A percentile compares a stretch with the other conserved stretches of the same genome.
Evolutionary conservation across 1,140 invertebrate genomes (phyloP).

Genomic region (Diabrotica virgifera): DNA sequence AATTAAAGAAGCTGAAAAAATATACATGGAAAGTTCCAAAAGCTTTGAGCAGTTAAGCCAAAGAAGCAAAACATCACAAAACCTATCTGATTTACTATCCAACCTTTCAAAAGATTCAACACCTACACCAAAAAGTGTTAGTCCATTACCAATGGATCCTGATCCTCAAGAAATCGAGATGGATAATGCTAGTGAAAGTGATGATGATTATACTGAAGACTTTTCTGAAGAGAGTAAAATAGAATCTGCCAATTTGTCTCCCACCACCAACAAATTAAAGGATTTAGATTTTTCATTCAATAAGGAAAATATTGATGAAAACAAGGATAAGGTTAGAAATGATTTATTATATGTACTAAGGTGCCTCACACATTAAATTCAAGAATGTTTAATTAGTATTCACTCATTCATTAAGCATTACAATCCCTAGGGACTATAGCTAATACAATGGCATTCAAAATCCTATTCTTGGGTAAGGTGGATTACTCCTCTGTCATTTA

Average conservation of each 20-base stretch:
- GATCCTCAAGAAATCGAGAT: conserved; percentile 21
- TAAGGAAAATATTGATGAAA: background rate
- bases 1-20: conserved; percentile 45
- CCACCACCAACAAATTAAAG: background rate
- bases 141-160: conserved; percentile 39
- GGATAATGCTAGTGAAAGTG: conserved; percentile 16
- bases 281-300: background rate
- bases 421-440: no score
- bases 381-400: no score
- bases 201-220: conserved; percentile 42
- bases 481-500: no score
- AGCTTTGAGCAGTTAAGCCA: conserved; percentile 48
- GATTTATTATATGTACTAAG: no score
- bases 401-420: no score
- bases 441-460: no score
- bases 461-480: no score
- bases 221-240: conserved; percentile 36
- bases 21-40: conserved; percentile 48
- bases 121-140: conserved; percentile 44
- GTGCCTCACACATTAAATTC: no score
- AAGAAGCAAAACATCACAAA: conserved; percentile 42
- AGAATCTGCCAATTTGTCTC: conserved; percentile 20
- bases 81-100: conserved; percentile 39
- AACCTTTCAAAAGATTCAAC: conserved; percentile 37
- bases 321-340: background rate